Conservation (phyloP, 2,888 invertebrate species). For the Apodemia mormo region DNA sequence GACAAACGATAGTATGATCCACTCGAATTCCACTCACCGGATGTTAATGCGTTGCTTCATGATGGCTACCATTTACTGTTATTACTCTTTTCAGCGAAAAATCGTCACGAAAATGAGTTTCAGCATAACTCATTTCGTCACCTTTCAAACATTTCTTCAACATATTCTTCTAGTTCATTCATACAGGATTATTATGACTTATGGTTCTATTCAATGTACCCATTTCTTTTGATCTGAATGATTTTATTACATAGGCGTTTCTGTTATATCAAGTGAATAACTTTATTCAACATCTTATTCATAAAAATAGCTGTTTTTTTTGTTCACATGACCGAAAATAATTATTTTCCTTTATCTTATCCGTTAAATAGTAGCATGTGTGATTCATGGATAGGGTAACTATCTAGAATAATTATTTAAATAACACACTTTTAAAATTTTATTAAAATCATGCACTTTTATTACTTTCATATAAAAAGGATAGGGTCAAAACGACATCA, state of each 20-base stretch:
- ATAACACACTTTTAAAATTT: too few species aligned
- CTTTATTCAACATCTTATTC: background rate
- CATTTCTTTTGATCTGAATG: slow-evolving; percentile 35
- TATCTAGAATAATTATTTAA: too few species aligned
- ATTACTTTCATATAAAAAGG: too few species aligned
- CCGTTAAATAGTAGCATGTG: too few species aligned
- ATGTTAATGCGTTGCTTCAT: slow-evolving; percentile 60
- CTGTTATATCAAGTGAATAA: background rate
- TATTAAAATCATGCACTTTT: too few species aligned
- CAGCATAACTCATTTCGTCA: slow-evolving; percentile 65
- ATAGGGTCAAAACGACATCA: too few species aligned
- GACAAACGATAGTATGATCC: background rate
- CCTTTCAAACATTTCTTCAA: slow-evolving; percentile 49
- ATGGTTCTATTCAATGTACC: slow-evolving; percentile 30
- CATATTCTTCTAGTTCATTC: slow-evolving; percentile 42
- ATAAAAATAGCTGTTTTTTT: background rate
- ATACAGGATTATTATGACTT: slow-evolving; percentile 34
- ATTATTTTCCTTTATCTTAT: too few species aligned
- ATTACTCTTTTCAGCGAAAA: slow-evolving; percentile 58
- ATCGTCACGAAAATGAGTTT: slow-evolving; percentile 63
- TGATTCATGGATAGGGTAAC: too few species aligned
- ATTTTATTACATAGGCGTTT: slow-evolving; percentile 19
- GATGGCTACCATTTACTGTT: slow-evolving; percentile 66
- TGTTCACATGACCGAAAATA: too few species aligned
- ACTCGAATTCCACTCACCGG: slow-evolving; percentile 54